Base-by-base conservation (phyloP, 2,113 vertebrate genomes). In the Neolamprologus hecqui region DNA sequence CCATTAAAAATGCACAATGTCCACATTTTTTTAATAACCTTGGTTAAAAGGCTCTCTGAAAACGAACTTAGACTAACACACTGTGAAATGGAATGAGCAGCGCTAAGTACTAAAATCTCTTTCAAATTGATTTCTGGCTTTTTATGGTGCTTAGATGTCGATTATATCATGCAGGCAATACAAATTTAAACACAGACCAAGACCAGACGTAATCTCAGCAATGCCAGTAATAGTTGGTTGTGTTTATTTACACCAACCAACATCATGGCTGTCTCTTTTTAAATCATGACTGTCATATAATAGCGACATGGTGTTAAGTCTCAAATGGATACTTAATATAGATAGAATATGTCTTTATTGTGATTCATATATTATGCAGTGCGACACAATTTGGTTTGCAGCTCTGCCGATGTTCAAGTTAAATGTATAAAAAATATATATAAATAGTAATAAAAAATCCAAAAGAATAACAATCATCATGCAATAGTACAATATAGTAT, bases 241-340 rank as follows among this genome's bases (percentile, higher is more conserved):
- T 54, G 40, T 84, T 84, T 91, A 82, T 86, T 87, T 86, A 51
- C 47, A 81, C 60, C 75, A 55, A 31, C 31, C 17, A 58, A 51
- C 65, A 81, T 82, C 55, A 35, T 47, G 21, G 35, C 42, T 6
- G 37, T 54, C 14, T 40, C 12, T 70, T 73, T 86, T 84, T 13
- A 84, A 86, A 81, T 51, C 17, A 40, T 45, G 42, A 54, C 63
- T 81, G 14, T 80, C 60, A 84, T 47, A 77, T 84, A 31, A 85
- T 83, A 82, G 23, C 7, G 9, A 65, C 31, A 19, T 12, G 26
- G 12, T 15, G 9, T 26, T 33, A 53, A 2, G 40, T 37, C 21
- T 65, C 14, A 14, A 35, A n/a, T 1, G 17, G 63, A 84, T 37
- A 68, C 35, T 37, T 37, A 68, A 21, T 40, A 68, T 68, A 68